A percentile compares a stretch with the other conserved stretches of the same genome.
Evolutionary conservation across 2,113 vertebrate genomes (phyloP).

Genomic region (Ovis aries): ARS-UI_Ramb_v3.0 NC_056054.1:102029501-102030000

Average conservation of each 20-base stretch:
- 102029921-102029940: not conserved
- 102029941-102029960: not conserved
- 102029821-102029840: not conserved
- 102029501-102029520: too few relatives aligned
- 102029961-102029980: not conserved
- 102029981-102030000: not conserved
- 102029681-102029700: not conserved
- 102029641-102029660: too few relatives aligned
- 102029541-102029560: too few relatives aligned
- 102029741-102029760: not conserved
- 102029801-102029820: not conserved
- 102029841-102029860: not conserved
- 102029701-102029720: not conserved
- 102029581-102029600: too few relatives aligned
- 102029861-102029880: not conserved
- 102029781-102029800: not conserved
- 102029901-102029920: not conserved
- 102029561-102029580: too few relatives aligned
- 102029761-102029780: not conserved
- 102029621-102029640: too few relatives aligned
- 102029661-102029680: not conserved
- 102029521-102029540: too few relatives aligned
- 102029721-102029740: not conserved
- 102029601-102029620: fast-evolving
- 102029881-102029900: not conserved